Evolutionary conservation across 2,888 invertebrate genomes (phyloP), one percentile per base, ranked within the genome.

Genomic region (Arrhopalites spinosus): DNA sequence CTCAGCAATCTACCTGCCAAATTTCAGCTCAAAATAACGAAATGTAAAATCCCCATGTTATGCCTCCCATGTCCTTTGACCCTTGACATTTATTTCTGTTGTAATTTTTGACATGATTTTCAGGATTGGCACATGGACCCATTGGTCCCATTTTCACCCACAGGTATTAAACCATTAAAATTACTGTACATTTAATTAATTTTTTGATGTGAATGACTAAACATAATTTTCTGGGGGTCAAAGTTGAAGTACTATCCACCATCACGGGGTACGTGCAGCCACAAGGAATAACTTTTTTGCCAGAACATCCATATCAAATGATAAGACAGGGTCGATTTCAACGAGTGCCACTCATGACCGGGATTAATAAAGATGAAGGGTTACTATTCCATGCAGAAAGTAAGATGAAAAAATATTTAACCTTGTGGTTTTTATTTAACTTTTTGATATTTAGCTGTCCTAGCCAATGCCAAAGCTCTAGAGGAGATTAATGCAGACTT

Each of bases 91-190:
- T n/a, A n/a, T n/a, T n/a, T n/a, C n/a, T n/a, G n/a, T n/a, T n/a
- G n/a, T n/a, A n/a, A n/a, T n/a, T n/a, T n/a, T n/a, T n/a, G n/a
- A n/a, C n/a, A n/a, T n/a, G n/a, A n/a, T 66, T 15, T 30, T n/a
- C 17, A 73, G 73, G 74, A 74, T 17, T 74, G 67, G 67, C n/a
- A 43, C 27, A 74, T 53, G 47, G 74, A 74, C 23, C 74, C 74
- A 0, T 68, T 74, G 11, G 74, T 67, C 13, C 67, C 68, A 1
- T 68, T 74, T 23, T 25, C 74, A 2, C 74, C 74, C 0, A 74
- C 74, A 2, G 36, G 36, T 36, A 7, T 36, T 36, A 11, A 36
- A n/a, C n/a, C 36, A 36, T 36, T 36, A 7, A 36, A 3, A 36
- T 36, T 36, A 7, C 36, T 7, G 11, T 36, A 36, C 11, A 7